Base-by-base conservation (phyloP, 2,113 vertebrate species). In the Acinonyx jubatus region DNA sequence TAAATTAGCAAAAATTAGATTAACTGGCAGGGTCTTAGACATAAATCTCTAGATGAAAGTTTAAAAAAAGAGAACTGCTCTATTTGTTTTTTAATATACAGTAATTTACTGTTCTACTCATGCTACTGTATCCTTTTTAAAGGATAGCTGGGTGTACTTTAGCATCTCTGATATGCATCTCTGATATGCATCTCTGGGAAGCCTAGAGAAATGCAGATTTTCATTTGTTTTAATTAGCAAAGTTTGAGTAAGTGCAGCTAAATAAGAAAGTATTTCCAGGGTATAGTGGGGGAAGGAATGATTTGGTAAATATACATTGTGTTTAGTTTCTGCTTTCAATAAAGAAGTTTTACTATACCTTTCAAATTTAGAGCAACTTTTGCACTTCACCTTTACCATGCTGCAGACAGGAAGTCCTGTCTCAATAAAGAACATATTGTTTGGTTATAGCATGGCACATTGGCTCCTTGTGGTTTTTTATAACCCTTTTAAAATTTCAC, bases 371-470 rank as follows among this genome's bases (percentile, higher is more conserved):
- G 96, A 97, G 98, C 92, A 98, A 97, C 97, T 98, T 98, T 98
- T 96, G 98, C 98, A 97, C 98, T 98, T 98, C 98, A 98, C 98
- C 98, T 98, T 98, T 98, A 98, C 98, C 93, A 97, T 94, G 98
- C 89, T 93, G 97, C 98, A 98, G 98, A 97, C 98, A 98, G 98
- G 98, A 98, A 99, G 98, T 98, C 98, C 97, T 93, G 98, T 98
- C 98, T 98, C 98, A 98, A 99, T 99, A 98, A 99, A 99, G 98
- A 99, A 98, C 98, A 98, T 97, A 99, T 98, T 99, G 98, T 97
- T 98, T 97, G 97, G 97, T 98, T 97, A 92, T 93, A 95, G 96
- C 96, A 68, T 97, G 98, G 98, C 98, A 98, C 95, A 84, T 87
- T 97, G 98, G 96, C 81, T 98, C 98, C 98, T 98, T 96, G 97